Percentiles rank a stretch among this genome's conserved stretches.
Evolutionary conservation across 1,140 invertebrate genomes (phyloP).

Genomic region (Mercenaria mercenaria): DNA sequence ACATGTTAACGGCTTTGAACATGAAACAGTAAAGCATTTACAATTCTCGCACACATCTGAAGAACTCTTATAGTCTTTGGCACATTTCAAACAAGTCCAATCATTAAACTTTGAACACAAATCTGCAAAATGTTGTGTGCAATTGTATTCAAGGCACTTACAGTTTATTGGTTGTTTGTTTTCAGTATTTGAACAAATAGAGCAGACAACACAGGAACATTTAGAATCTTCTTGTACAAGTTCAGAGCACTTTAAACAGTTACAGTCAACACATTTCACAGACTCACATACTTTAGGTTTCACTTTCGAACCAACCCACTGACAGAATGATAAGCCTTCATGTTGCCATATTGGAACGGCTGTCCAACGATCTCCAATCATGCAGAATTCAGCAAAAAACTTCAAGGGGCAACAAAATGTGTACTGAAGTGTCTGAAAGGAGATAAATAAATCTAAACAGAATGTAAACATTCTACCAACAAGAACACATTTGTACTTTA

Average conservation of each 20-base stretch:
- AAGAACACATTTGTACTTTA: no score
- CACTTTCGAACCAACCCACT: neutral
- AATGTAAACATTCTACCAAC: no score
- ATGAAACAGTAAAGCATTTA: neutral
- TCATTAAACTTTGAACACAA: neutral
- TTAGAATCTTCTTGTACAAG: neutral
- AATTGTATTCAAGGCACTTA: neutral
- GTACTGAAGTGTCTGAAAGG: conserved; percentile 29
- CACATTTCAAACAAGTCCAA: neutral
- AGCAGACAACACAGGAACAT: neutral
- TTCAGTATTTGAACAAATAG: neutral
- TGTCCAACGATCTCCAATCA: neutral
- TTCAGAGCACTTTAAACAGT: neutral
- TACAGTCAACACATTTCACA: neutral
- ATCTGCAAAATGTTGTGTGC: neutral
- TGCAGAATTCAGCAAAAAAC: neutral
- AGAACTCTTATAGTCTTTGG: neutral
- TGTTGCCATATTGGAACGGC: neutral
- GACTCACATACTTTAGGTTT: neutral
- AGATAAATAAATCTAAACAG: no score
- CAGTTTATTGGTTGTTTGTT: neutral
- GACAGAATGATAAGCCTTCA: neutral
- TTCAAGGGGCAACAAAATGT: conserved; percentile 12
- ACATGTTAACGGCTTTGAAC: neutral
- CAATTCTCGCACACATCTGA: neutral